Evolutionary conservation across 2,888 invertebrate species (phyloP).

Genomic region (Sussaba pulchella): DNA sequence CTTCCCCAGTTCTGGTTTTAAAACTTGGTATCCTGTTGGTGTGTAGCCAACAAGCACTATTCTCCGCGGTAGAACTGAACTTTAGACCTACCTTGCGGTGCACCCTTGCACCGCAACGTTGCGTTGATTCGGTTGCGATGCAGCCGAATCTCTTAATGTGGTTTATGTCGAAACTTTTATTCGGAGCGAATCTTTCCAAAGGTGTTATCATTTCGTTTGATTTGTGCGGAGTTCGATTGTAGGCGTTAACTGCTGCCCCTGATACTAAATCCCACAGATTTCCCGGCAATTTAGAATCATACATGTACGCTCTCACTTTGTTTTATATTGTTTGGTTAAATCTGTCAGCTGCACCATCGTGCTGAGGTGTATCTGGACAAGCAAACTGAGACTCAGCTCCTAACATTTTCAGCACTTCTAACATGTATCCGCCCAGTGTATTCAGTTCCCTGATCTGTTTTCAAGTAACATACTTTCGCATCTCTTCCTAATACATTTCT

Average conservation of each 20-base stretch:
- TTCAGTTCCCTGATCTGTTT: too few species aligned
- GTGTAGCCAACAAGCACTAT: slow-evolving; percentile 58
- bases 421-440: slow-evolving; percentile 59
- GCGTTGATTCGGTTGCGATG: too few species aligned
- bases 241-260: slow-evolving; percentile 47
- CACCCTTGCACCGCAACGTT: slow-evolving; percentile 52
- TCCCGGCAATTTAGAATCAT: slow-evolving; percentile 42
- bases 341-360: slow-evolving; percentile 60
- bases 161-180: slow-evolving; percentile 14
- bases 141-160: slow-evolving; percentile 51
- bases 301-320: slow-evolving; percentile 51
- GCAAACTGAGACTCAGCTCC: slow-evolving; percentile 25
- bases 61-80: slow-evolving; percentile 43
- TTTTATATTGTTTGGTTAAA: too few species aligned
- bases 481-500: slow-evolving; percentile 67
- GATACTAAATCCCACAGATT: slow-evolving; percentile 70
- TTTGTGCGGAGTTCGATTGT: slow-evolving; percentile 61
- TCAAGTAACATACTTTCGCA: slow-evolving; percentile 70
- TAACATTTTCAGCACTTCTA: slow-evolving; percentile 45
- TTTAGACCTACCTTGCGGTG: slow-evolving; percentile 50
- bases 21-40: slow-evolving; percentile 60
- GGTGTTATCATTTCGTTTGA: slow-evolving; percentile 51
- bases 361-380: slow-evolving; percentile 57
- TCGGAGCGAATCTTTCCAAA: slow-evolving; percentile 37
- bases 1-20: slow-evolving; percentile 62